Evolutionary conservation across 1,140 invertebrate genomes (phyloP).

Genomic region (Stegodyphus mimosarum): DNA sequence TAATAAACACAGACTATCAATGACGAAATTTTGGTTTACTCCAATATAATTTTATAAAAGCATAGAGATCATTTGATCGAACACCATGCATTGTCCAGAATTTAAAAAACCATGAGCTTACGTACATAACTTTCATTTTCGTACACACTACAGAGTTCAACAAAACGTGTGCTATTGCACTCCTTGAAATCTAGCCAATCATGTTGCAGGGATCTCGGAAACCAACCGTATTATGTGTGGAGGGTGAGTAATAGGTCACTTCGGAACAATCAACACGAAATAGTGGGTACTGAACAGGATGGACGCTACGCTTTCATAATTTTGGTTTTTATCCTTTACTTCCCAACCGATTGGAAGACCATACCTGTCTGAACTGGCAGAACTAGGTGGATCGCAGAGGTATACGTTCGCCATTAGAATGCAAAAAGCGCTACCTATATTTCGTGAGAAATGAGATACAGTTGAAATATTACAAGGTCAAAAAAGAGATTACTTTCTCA

Average conservation of each 20-base stretch:
- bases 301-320: neutral
- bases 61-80: too few species aligned
- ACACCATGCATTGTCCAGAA: neutral
- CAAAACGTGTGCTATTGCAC: slow-evolving; percentile 16
- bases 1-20: too few species aligned
- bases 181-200: slow-evolving; percentile 35
- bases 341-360: neutral
- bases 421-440: slow-evolving; percentile 26
- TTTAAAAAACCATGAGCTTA: neutral
- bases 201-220: slow-evolving; percentile 7
- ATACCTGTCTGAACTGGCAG: slow-evolving; percentile 50
- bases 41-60: too few species aligned
- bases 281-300: too few species aligned
- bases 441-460: neutral
- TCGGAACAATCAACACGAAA: too few species aligned
- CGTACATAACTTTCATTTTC: slow-evolving; percentile 27
- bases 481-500: too few species aligned
- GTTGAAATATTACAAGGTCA: neutral
- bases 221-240: neutral
- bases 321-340: neutral
- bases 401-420: slow-evolving; percentile 41
- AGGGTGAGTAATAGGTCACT: neutral
- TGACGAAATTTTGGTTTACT: too few species aligned
- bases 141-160: neutral
- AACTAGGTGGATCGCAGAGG: slow-evolving; percentile 44